Evolutionary conservation across 2,888 invertebrate genomes (phyloP).

Genomic region (Epinotia nisella): DNA sequence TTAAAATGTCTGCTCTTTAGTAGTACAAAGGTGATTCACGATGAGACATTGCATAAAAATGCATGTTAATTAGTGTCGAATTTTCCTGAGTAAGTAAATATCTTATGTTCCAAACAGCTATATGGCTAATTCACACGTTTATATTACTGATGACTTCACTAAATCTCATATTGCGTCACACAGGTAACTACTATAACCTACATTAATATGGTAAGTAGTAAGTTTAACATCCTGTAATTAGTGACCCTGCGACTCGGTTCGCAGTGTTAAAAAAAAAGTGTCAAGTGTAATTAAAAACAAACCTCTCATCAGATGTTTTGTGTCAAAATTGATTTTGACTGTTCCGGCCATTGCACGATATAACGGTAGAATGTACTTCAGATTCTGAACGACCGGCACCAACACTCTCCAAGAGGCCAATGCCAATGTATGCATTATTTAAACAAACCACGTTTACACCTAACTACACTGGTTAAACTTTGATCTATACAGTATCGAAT

Average conservation of each 20-base stretch:
- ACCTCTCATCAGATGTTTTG: conserved; percentile 75
- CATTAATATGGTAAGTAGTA: neutral
- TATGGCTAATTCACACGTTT: conserved; percentile 8
- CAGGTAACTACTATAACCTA: conserved; percentile 5
- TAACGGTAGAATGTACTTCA: conserved; percentile 61
- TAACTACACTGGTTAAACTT: neutral
- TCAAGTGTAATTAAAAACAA: conserved; percentile 49
- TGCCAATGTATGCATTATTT: conserved; percentile 53
- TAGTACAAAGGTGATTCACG: neutral
- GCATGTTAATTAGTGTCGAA: neutral
- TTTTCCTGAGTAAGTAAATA: conserved; percentile 9
- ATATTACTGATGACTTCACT: conserved; percentile 8
- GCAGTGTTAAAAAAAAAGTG: neutral
- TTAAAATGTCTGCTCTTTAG: neutral
- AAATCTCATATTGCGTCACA: conserved; percentile 2
- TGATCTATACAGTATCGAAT: conserved; percentile 20
- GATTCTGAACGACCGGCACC: conserved; percentile 57
- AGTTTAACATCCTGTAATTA: conserved; percentile 11
- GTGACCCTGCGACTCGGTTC: neutral
- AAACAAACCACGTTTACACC: conserved; percentile 11
- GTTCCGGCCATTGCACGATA: conserved; percentile 63
- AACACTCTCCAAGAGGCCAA: conserved; percentile 56
- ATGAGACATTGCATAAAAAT: conserved; percentile 3
- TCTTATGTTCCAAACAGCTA: neutral
- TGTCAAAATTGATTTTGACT: conserved; percentile 66